These are phyloP conservation scores for Clunio marinus DNA, from an alignment of 2,888 invertebrate genomes.

Conservation along the genomic window DNA sequence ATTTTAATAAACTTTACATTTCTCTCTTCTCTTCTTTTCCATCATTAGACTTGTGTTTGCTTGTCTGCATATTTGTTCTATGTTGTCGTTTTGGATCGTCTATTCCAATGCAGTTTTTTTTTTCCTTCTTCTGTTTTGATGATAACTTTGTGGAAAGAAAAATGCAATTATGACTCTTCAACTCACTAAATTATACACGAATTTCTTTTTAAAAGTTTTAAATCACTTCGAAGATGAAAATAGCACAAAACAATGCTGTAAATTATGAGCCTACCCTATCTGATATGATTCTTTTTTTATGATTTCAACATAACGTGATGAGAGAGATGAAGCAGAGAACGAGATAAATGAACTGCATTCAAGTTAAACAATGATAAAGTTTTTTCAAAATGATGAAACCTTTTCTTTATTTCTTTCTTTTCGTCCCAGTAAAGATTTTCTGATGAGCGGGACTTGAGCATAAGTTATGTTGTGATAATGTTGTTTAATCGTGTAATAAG, in stretches of 20 bases:
- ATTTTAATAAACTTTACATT: conserved; percentile 24
- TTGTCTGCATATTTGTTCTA: no score
- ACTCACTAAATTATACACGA: conserved; percentile 21
- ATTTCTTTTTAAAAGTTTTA: background rate
- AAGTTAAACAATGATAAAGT: background rate
- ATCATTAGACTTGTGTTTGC: no score
- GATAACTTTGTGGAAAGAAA: no score
- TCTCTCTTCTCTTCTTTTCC: background rate
- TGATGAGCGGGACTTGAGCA: background rate
- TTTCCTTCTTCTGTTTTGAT: no score
- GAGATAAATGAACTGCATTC: conserved; percentile 7
- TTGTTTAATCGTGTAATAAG: no score
- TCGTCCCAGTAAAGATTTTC: no score
- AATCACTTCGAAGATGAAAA: background rate
- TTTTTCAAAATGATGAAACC: background rate
- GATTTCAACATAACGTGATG: conserved; percentile 8
- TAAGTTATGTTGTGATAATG: background rate
- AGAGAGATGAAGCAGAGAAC: background rate
- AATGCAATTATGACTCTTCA: no score
- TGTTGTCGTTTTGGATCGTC: no score
- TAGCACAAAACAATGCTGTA: background rate
- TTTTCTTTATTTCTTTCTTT: background rate
- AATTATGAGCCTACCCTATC: conserved; percentile 17
- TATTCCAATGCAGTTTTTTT: no score
- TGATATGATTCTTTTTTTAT: conserved; percentile 1